Percentiles rank a stretch among this genome's conserved stretches.
Evolutionary conservation across 2,113 vertebrate genomes (phyloP).

Genomic region (Reinhardtius hippoglossoides): DNA sequence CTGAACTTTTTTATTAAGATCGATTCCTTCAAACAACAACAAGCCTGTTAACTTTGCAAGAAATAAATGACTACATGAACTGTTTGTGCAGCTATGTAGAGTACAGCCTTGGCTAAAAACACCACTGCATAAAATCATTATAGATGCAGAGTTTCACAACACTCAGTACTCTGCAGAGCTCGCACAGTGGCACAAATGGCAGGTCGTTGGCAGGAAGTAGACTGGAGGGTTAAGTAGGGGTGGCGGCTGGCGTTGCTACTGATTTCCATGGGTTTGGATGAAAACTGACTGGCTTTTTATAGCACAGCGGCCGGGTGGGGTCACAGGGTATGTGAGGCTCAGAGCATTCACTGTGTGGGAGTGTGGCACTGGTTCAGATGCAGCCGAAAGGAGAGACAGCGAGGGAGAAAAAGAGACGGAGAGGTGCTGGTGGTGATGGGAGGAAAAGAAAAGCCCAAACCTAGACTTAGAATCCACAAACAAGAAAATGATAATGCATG

Average conservation of each 20-base stretch:
- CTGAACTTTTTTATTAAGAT: too few species aligned
- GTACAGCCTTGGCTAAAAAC: constrained; percentile 33
- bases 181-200: constrained; percentile 47
- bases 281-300: constrained; percentile 78
- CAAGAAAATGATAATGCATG: constrained; percentile 24
- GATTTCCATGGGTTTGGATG: constrained; percentile 76
- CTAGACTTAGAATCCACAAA: constrained; percentile 24
- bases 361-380: constrained; percentile 55
- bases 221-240: constrained; percentile 63
- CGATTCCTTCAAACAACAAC: not conserved
- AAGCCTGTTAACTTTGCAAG: constrained; percentile 25
- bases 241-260: constrained; percentile 65
- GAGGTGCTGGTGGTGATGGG: constrained; percentile 30
- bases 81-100: constrained; percentile 48
- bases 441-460: constrained; percentile 30
- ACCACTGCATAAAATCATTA: constrained; percentile 54
- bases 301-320: constrained; percentile 73
- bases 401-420: constrained; percentile 32
- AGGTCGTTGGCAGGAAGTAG: constrained; percentile 61
- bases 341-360: constrained; percentile 71
- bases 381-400: constrained; percentile 37
- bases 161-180: constrained; percentile 38
- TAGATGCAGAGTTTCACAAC: constrained; percentile 53
- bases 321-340: constrained; percentile 74
- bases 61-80: constrained; percentile 8